Conservation (phyloP, 2,888 invertebrate species). For the Agapetus fuscipes region DNA sequence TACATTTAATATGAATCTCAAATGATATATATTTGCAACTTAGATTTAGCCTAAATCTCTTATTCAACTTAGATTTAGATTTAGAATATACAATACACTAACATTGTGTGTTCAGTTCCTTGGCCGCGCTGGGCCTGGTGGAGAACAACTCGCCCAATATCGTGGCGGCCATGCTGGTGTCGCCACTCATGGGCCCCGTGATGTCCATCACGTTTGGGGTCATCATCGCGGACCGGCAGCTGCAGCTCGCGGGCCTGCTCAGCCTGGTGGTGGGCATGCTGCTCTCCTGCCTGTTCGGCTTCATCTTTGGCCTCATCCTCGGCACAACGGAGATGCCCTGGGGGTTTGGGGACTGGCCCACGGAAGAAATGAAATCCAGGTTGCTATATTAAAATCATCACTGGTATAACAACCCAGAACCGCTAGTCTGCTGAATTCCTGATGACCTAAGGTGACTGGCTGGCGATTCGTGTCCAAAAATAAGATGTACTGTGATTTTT, state of each 20-base stretch:
- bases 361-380: conserved; percentile 71
- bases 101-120: conserved; percentile 48
- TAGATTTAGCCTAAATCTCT: too few relatives aligned
- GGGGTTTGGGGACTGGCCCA: conserved; percentile 69
- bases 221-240: conserved; percentile 62
- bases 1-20: too few relatives aligned
- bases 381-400: conserved; percentile 31
- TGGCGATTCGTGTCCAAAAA: too few relatives aligned
- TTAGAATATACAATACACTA: too few relatives aligned
- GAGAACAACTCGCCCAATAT: conserved; percentile 79
- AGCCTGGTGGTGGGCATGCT: conserved; percentile 60
- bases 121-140: conserved; percentile 73
- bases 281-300: conserved; percentile 69
- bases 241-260: conserved; percentile 61
- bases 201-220: conserved; percentile 81
- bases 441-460: too few relatives aligned
- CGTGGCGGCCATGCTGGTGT: conserved; percentile 67
- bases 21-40: too few relatives aligned
- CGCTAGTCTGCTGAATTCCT: too few relatives aligned
- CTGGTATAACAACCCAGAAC: too few relatives aligned
- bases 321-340: conserved; percentile 67
- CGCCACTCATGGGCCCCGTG: conserved; percentile 74
- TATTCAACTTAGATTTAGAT: too few relatives aligned
- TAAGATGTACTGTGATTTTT: too few relatives aligned
- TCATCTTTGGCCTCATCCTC: conserved; percentile 64